Base-by-base conservation (phyloP, 2,888 invertebrate genomes). In the Aporophyla lueneburgensis region DNA sequence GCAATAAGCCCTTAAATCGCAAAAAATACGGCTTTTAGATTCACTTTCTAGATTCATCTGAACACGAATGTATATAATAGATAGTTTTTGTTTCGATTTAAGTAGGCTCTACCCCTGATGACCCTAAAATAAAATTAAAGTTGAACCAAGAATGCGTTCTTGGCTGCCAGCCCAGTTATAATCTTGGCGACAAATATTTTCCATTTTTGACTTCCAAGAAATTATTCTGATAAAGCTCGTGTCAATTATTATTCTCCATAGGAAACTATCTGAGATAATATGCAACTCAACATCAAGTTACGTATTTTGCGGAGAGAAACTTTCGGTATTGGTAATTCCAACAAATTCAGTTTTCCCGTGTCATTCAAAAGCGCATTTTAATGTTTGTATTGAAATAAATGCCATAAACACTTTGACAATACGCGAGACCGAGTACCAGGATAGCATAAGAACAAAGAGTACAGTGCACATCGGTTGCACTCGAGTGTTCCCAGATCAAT, bases 401-500 rank as follows among this genome's bases (percentile, higher is more conserved):
- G 10, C 10, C 24, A 3, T 9, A 5, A 63, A 10, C 46, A 46
- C 24, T 46, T 19, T 66, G 27, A 51, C 21, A 51, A 33, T 33
- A 33, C n/a, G 16, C n/a, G 10, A 62, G 12, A 7, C 12, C 6
- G n/a, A 62, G 27, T 66, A 66, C 51, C 66, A 51, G 66, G 67
- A 19, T 1, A n/a, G 67, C 33, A 67, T 54, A 67, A 40, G n/a
- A 21, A 58, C 46, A 40, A 53, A 61, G 59, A 76, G 21, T 40
- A 10, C 51, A 16, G 1, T 73, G 33, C 72, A 73, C 74, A 40
- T n/a, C 14, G n/a, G 19, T 5, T 80, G 76, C 53, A 54, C 46
- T 63, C 49, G 54, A 19, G 27, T 66, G 59, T 53, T 66, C 74
- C 81, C 78, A 74, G 81, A 21, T 74, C 81, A 81, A 24, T 24